phyloP scores from a whole-genome alignment of 2,797 vertebrate species.

The Gadopsis marmoratus region DNA sequence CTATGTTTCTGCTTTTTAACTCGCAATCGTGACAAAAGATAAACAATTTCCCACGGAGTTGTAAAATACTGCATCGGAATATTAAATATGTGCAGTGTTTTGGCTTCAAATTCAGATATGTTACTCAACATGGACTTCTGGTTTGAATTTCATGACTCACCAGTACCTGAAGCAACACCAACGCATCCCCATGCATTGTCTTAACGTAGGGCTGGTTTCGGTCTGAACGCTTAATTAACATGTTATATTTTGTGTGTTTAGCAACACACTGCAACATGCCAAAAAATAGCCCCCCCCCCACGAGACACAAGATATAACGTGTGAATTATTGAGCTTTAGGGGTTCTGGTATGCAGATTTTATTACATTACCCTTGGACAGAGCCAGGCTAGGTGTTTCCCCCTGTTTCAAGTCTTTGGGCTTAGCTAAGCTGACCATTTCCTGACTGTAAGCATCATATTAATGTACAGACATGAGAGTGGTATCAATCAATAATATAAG shows the following conservation, averaged over 20 bases:
- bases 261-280: not conserved
- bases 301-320: not conserved
- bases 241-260: constrained; percentile 14
- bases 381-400: not conserved
- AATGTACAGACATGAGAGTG: not conserved
- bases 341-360: not conserved
- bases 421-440: not conserved
- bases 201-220: not conserved
- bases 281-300: not conserved
- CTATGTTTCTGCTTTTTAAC: not conserved
- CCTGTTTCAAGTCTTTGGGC: not conserved
- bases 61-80: no score
- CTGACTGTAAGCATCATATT: constrained; percentile 8
- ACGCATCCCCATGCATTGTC: no score
- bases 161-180: no score
- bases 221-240: not conserved
- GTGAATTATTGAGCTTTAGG: not conserved
- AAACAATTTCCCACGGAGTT: no score
- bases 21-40: not conserved
- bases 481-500: not conserved
- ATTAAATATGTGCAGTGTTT: no score
- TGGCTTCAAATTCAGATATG: not conserved
- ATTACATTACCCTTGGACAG: not conserved
- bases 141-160: not conserved
- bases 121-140: not conserved